Conservation (phyloP, 2,113 vertebrate genomes). For the Malurus elegans region DNA sequence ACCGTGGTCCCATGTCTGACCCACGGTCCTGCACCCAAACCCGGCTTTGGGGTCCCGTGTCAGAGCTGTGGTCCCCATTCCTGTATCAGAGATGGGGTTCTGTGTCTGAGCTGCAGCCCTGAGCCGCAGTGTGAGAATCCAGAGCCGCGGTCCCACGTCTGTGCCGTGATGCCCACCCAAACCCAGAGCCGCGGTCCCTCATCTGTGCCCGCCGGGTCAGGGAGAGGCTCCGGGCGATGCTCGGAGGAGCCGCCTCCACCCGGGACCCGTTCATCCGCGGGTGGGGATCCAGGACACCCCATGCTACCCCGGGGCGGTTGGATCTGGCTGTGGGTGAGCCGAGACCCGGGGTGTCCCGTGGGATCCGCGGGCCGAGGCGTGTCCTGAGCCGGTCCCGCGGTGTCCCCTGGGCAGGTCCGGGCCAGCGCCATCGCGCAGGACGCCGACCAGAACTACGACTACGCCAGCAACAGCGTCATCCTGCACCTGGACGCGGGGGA, state of each 20-base stretch:
- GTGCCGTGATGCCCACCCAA: rapidly evolving
- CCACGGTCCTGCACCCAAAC: background rate
- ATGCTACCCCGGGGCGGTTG: rapidly evolving
- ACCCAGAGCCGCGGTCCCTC: background rate
- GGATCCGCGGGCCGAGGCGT: background rate
- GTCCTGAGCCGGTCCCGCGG: background rate
- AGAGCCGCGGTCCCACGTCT: rapidly evolving
- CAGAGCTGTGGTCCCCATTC: background rate
- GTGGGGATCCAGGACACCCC: background rate
- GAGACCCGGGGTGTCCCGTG: background rate
- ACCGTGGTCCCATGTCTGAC: rapidly evolving
- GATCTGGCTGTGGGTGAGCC: background rate
- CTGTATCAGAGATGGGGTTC: background rate
- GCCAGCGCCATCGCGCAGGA: conserved; percentile 97
- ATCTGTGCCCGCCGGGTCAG: rapidly evolving
- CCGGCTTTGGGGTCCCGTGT: rapidly evolving
- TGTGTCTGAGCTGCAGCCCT: rapidly evolving
- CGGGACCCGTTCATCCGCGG: rapidly evolving
- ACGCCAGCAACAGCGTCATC: conserved; percentile 97
- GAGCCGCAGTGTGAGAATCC: too few species aligned
- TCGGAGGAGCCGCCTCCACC: background rate
- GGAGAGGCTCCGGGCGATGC: background rate
- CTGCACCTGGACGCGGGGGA: conserved; percentile 95
- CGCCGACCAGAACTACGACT: conserved; percentile 98
- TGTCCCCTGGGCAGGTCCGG: conserved; percentile 81